A percentile compares a stretch with the other conserved stretches of the same genome.
phyloP scores from a whole-genome alignment of 2,888 invertebrate species.

The Microctonus brassicae region DNA sequence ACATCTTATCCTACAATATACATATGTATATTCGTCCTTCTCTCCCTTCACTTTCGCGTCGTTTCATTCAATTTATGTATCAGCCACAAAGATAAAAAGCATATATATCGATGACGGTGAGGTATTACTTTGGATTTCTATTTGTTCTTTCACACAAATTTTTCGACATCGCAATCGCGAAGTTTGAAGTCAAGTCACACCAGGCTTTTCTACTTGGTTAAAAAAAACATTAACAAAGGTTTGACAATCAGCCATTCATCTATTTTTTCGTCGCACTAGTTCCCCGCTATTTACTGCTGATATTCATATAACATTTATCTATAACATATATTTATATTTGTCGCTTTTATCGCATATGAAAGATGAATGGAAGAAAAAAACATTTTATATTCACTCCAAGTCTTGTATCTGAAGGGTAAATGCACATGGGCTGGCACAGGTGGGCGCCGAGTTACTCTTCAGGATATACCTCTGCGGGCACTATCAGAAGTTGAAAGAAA shows the following conservation, averaged over 20 bases:
- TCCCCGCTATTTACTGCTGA: background rate
- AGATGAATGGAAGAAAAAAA: background rate
- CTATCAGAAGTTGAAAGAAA: conserved; percentile 85
- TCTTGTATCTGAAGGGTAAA: conserved; percentile 76
- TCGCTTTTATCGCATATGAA: too few species aligned
- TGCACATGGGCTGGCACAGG: conserved; percentile 82
- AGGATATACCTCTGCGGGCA: conserved; percentile 79
- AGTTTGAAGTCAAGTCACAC: background rate
- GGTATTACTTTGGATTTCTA: background rate
- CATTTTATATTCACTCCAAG: background rate
- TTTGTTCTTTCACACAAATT: background rate
- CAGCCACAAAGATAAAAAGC: background rate
- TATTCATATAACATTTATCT: background rate
- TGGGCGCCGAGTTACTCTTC: conserved; percentile 79
- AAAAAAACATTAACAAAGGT: background rate
- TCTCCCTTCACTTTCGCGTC: background rate
- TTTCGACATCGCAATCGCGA: background rate
- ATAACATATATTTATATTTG: too few species aligned
- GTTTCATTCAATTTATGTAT: background rate
- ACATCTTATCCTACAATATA: background rate
- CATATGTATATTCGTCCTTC: background rate
- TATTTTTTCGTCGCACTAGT: background rate
- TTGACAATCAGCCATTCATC: background rate
- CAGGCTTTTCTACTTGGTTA: background rate
- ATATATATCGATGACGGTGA: background rate